phyloP scores from a whole-genome alignment of 2,888 invertebrate genomes.

The Orgyia antiqua region DNA sequence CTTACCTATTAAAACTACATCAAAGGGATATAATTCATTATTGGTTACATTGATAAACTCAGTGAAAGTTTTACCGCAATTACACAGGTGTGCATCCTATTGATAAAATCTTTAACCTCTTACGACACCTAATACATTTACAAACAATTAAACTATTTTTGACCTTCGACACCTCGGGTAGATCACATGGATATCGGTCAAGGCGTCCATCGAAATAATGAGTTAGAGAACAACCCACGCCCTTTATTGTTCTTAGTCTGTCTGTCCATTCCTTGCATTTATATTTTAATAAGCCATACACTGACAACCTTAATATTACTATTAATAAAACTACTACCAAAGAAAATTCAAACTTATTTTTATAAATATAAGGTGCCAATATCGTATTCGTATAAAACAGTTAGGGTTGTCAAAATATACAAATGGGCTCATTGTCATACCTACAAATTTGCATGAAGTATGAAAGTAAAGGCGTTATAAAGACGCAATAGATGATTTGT shows the following conservation, averaged over 20 bases:
- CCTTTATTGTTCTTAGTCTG: constrained; percentile 67
- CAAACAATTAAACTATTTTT: constrained; percentile 8
- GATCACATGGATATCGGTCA: constrained; percentile 68
- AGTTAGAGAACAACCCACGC: constrained; percentile 72
- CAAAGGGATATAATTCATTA: too few species aligned
- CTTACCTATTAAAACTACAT: too few species aligned
- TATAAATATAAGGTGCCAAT: constrained; percentile 7
- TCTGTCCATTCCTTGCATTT: constrained; percentile 58
- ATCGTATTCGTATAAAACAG: constrained; percentile 6
- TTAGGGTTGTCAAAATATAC: constrained; percentile 33
- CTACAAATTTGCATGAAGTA: constrained; percentile 71
- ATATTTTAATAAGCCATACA: constrained; percentile 53
- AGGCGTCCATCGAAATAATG: constrained; percentile 62
- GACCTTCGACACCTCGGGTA: constrained; percentile 22
- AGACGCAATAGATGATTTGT: constrained; percentile 54
- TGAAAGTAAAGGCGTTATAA: constrained; percentile 61
- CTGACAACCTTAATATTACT: constrained; percentile 23
- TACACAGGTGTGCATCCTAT: constrained; percentile 5
- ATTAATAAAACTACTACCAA: constrained; percentile 1
- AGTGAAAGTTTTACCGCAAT: not conserved
- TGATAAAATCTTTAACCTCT: constrained; percentile 1
- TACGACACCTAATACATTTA: constrained; percentile 2
- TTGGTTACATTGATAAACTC: too few species aligned
- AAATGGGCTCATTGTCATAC: constrained; percentile 71
- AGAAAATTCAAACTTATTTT: constrained; percentile 17